Conservation (phyloP, 1,140 invertebrate genomes). For the Trypoxylus dichotomus region DNA sequence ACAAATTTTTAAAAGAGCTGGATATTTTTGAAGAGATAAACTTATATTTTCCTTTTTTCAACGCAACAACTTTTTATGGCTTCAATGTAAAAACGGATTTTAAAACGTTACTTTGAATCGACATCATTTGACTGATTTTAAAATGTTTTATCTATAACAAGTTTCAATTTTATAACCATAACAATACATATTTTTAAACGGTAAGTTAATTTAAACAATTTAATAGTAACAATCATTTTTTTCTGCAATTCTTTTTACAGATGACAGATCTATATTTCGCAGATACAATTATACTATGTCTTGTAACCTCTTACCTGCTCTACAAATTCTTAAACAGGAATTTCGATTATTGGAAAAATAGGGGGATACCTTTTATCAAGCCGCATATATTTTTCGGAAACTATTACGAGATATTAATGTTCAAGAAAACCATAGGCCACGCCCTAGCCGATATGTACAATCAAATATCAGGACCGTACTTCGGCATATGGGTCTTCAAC, state of each 20-base stretch:
- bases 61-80: too few relatives aligned
- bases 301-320: constrained; percentile 6
- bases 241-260: neutral
- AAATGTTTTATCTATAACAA: too few relatives aligned
- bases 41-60: too few relatives aligned
- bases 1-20: too few relatives aligned
- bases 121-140: too few relatives aligned
- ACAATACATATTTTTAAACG: too few relatives aligned
- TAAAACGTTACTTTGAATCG: too few relatives aligned
- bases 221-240: too few relatives aligned
- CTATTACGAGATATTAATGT: constrained; percentile 37
- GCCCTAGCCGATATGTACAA: constrained; percentile 44
- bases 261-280: neutral
- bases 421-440: constrained; percentile 39
- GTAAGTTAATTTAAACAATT: too few relatives aligned
- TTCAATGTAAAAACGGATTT: too few relatives aligned
- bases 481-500: constrained; percentile 53
- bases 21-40: too few relatives aligned
- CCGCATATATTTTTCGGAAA: constrained; percentile 51
- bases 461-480: constrained; percentile 39
- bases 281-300: neutral
- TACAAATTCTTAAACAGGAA: constrained; percentile 40
- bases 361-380: constrained; percentile 49
- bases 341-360: constrained; percentile 55
- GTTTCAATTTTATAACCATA: too few relatives aligned